Evolutionary conservation across 1,140 invertebrate species (phyloP).

Genomic region (Cyrtorhinus lividipennis): DNA sequence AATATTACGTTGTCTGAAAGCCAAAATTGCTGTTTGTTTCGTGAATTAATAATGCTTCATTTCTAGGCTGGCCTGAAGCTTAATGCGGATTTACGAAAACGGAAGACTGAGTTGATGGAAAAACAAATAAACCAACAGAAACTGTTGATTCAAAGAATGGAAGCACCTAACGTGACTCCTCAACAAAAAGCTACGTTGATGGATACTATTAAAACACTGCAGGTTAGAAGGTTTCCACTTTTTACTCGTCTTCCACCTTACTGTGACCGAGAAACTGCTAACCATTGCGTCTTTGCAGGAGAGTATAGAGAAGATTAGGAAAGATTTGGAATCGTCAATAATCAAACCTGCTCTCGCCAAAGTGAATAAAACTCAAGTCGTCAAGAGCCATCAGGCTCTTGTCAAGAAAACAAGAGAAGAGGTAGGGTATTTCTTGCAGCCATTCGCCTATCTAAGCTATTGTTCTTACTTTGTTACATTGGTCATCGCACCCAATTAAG

Average conservation of each 20-base stretch:
- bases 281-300: no score
- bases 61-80: constrained; percentile 49
- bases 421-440: constrained; percentile 22
- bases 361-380: constrained; percentile 17
- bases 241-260: no score
- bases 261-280: no score
- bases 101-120: constrained; percentile 60
- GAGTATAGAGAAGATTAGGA: constrained; percentile 57
- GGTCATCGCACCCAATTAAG: background rate
- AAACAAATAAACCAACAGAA: constrained; percentile 66
- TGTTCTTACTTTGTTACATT: background rate
- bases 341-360: constrained; percentile 11
- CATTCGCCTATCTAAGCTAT: constrained; percentile 11
- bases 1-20: no score
- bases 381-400: constrained; percentile 18
- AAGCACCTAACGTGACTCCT: constrained; percentile 40
- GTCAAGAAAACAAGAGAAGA: constrained; percentile 26
- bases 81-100: constrained; percentile 53
- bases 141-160: constrained; percentile 53
- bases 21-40: background rate
- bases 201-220: constrained; percentile 54
- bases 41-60: background rate
- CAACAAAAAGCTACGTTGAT: constrained; percentile 52
- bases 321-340: constrained; percentile 40
- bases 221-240: no score